Evolutionary conservation across 2,888 invertebrate genomes (phyloP), one percentile per base, ranked within the genome.

Genomic region (Lithophane ornitopus): DNA sequence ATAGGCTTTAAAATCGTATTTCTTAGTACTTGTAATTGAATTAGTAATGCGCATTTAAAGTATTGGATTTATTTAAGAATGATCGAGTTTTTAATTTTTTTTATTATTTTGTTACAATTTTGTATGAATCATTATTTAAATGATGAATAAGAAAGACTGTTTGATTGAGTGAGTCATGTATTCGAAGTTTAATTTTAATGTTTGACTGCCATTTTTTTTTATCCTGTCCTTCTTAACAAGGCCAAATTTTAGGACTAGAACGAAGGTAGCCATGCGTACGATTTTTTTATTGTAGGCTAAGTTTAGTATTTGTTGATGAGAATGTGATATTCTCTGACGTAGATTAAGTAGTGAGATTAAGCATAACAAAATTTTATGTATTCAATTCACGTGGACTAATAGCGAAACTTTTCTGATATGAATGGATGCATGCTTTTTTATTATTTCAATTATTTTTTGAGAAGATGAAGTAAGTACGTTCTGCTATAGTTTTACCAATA

Each of bases 61-160:
- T 92, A 91, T 91, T 91, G 84, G 88, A 89, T 89, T 91, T 86
- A 84, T 90, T 87, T 84, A 88, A 88, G 87, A 85, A 81, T 88
- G 85, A 85, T 89, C 85, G 88, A 86, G 81, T 74, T 89, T 85
- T 86, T 81, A 80, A 85, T 86, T 85, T 87, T 85, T 88, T 49
- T 41, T 84, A 86, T 88, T 87, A 85, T 88, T 90, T 89, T 88
- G 88, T 90, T 91, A 86, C 84, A 89, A 80, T 85, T 90, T 90
- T 90, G 90, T 88, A 91, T 90, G 90, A 87, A 88, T 86, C 88
- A 88, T 91, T 92, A 93, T 91, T 92, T 93, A 89, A 91, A 90
- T 90, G 91, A 94, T 91, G 89, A 87, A 95, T 94, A 95, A 95
- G 95, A 95, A 95, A 95, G 95, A 95, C 95, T 95, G 95, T 93